Evolutionary conservation across 1,140 invertebrate genomes (phyloP).

Genomic region (Pseudobourletiella spinata): DNA sequence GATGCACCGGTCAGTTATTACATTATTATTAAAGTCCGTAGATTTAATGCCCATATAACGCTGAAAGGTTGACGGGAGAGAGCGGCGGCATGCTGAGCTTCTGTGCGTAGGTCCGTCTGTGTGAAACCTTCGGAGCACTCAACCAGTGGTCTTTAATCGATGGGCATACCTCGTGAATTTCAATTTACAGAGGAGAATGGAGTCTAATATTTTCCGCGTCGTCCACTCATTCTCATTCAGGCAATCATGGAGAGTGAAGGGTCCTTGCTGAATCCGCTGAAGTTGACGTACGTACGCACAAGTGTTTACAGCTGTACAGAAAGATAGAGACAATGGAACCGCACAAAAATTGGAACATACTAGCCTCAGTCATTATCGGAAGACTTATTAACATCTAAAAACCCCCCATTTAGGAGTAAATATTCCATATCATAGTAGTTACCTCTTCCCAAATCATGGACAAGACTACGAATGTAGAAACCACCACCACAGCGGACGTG

Average conservation of each 20-base stretch:
- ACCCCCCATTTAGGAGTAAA: too few species aligned
- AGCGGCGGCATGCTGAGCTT: too few species aligned
- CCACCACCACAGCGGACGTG: slow-evolving; percentile 36
- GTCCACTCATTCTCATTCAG: slow-evolving; percentile 31
- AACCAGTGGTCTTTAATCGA: too few species aligned
- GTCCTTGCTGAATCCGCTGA: slow-evolving; percentile 35
- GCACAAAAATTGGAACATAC: not conserved
- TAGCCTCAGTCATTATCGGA: not conserved
- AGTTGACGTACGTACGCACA: slow-evolving; percentile 36
- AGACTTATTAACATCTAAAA: too few species aligned
- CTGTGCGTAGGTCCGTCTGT: too few species aligned
- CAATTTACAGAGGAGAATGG: slow-evolving; percentile 28
- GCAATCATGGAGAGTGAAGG: slow-evolving; percentile 35
- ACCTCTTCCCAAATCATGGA: slow-evolving; percentile 38
- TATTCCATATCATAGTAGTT: not conserved
- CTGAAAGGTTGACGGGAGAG: too few species aligned
- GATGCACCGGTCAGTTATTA: too few species aligned
- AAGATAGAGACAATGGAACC: too few species aligned
- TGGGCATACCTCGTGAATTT: slow-evolving; percentile 21
- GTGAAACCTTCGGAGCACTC: too few species aligned
- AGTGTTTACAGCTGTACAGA: slow-evolving; percentile 32
- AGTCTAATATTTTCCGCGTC: slow-evolving; percentile 22
- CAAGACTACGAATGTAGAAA: slow-evolving; percentile 37
- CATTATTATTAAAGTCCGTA: too few species aligned
- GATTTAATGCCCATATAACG: too few species aligned